Percentiles rank a stretch among this genome's conserved stretches.
Evolutionary conservation across 2,113 vertebrate species (phyloP).

Genomic region (Psammodynastes pulverulentus): DNA sequence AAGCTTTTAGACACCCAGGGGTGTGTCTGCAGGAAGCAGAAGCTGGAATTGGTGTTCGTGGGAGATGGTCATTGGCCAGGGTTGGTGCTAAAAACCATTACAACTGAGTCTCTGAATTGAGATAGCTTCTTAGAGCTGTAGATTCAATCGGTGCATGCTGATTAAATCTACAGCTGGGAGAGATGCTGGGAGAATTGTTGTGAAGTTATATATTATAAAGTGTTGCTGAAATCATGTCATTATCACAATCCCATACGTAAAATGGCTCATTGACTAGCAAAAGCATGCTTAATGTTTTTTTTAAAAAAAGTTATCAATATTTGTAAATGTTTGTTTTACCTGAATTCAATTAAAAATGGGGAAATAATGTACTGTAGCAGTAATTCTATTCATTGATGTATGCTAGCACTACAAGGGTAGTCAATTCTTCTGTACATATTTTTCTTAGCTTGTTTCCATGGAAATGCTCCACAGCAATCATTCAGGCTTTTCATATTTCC

Average conservation of each 20-base stretch:
- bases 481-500: slow-evolving; percentile 35
- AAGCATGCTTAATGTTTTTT: background rate
- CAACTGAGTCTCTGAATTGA: background rate
- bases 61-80: background rate
- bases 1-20: background rate
- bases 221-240: background rate
- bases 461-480: slow-evolving; percentile 38
- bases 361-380: background rate
- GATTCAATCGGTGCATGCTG: background rate
- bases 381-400: background rate
- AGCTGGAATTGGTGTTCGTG: background rate
- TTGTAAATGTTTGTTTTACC: background rate
- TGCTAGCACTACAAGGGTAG: slow-evolving; percentile 3
- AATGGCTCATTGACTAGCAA: background rate
- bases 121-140: background rate
- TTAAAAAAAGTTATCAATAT: background rate
- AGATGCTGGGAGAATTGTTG: background rate
- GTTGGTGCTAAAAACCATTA: background rate
- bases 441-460: slow-evolving; percentile 39
- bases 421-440: slow-evolving; percentile 36
- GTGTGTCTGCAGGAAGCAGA: background rate
- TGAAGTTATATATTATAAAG: background rate
- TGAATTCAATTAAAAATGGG: background rate
- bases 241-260: background rate
- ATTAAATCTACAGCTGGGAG: no score